Base-by-base conservation (phyloP, 1,140 invertebrate species). In the Grapholita molesta region DNA sequence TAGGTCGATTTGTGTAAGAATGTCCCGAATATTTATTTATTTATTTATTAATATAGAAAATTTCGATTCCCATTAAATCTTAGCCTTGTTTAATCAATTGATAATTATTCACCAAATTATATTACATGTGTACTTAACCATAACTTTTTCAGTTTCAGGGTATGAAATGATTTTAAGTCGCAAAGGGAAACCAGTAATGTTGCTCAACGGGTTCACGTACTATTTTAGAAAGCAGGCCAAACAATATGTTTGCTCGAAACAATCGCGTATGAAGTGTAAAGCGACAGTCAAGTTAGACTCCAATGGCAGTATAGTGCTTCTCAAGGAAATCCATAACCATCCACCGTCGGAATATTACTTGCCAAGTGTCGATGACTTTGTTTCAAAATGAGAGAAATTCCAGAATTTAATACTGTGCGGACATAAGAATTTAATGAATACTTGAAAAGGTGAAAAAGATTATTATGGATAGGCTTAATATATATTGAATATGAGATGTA, bases 201-300 rank as follows among this genome's bases (percentile, higher is more conserved):
- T 48, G 15, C 42, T 48, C 18, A 48, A 48, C 42, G 42, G 42
- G 6, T 48, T 21, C 42, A 48, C 42, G n/a, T 48, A 48, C 42
- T 48, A 48, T 21, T 48, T 48, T n/a, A 48, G 42, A 48, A 48
- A 48, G 8, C 42, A 48, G n/a, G 42, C 42, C 6, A 48, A 48
- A n/a, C 42, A 48, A 18, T 48, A 48, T n/a, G 42, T 48, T 12
- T 48, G 42, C 1, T 48, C 42, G 6, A 48, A 48, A n/a, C 42
- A 48, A 48, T 48, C 42, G 0, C 1, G 42, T 1, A 21, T 48
- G 42, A 76, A 74, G 0, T 82, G 80, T 33, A 78, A 64, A 69
- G 76, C 80, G 4, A 66, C 72, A 12, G 48, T 79, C 0, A 71
- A 73, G 53, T 32, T 79, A 11, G 42, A 48, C 21, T 0, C 42